Evolutionary conservation across 2,797 vertebrate species (phyloP), one percentile per base, ranked within the genome.

Genomic region (Eulemur rubriventer): DNA sequence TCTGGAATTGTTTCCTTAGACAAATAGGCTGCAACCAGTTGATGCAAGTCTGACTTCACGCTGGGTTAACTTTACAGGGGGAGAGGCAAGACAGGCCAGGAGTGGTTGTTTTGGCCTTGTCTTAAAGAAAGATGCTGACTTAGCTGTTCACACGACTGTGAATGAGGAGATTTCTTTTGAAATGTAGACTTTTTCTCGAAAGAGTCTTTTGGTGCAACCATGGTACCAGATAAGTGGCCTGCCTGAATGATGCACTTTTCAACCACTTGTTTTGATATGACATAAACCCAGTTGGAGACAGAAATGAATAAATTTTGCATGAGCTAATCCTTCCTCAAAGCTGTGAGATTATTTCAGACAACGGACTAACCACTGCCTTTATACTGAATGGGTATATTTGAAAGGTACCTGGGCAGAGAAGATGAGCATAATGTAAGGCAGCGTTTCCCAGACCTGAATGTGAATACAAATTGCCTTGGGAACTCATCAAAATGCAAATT

Each of bases 131-230:
- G 41, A 83, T 50, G 38, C 13, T 76, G 11, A 55, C 8, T 86
- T 83, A 86, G 52, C 38, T 67, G 80, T 28, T 94, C 38, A 59
- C 30, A 61, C 7, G 22, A 50, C 35, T 81, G 26, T 63, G 30
- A 97, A 52, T 30, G 26, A 78, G 22, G 63, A 63, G 9, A 84
- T 94, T 84, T 84, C 50, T 96, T 92, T n/a, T 76, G 43, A 96
- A 94, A 84, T 41, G 63, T n/a, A 69, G 41, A 48, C 22, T 67
- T 84, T 79, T 95, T 70, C 33, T 70, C 86, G 43, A 57, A 85
- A 91, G n/a, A 78, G 18, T 46, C 17, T 94, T 81, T 95, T 8
- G 70, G 75, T 22, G 55, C 7, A 80, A 35, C 9, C 2, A 5
- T 61, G 33, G 9, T 67, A 35, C 76, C 88, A 82, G 24, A 69